Base-by-base conservation (phyloP, 2,888 invertebrate species). In the Sicus ferrugineus region DNA sequence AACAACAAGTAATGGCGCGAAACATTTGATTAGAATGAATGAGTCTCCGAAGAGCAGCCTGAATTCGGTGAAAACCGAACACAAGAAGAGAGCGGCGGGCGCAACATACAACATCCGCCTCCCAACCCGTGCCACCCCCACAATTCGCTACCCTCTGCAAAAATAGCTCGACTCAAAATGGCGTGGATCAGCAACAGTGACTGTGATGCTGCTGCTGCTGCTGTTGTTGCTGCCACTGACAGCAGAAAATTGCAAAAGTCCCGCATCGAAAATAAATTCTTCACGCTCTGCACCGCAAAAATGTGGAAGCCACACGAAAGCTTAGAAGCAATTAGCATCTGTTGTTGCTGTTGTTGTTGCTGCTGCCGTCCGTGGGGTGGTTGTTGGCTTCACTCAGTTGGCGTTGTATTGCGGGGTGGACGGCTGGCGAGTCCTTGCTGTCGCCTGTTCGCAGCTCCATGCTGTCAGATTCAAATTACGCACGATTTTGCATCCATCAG, bases 1-100 rank as follows among this genome's bases (percentile, higher is more conserved):
- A 54, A 38, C 34, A 66, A 14, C 56, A 42, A 77, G 78, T 78
- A 79, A 79, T 79, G 78, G 78, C 73, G 79, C 76, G 77, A 79
- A 79, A 77, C 77, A 78, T 77, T 78, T 79, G 75, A 79, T 80
- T 79, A 77, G 78, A 79, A 79, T 80, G 75, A 76, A 79, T 79
- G 78, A 77, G 75, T 80, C 79, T 77, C 80, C 66, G 46, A 74
- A 74, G 77, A 78, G 50, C 21, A 31, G 19, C 48, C 50, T n/a
- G n/a, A n/a, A n/a, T n/a, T 28, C 50, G 6, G n/a, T n/a, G 31
- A 52, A 30, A 28, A 9, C 30, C 30, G 23, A 31, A 64, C 16
- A 34, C n/a, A 34, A 28, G 14, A n/a, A 4, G 3, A 30, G 3
- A 56, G 30, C 56, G 28, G 56, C 56, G 56, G 56, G 56, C 11